A percentile compares a stretch with the other conserved stretches of the same genome.
phyloP scores from a whole-genome alignment of 2,888 invertebrate genomes.

The Bhutanitis thaidina region DNA sequence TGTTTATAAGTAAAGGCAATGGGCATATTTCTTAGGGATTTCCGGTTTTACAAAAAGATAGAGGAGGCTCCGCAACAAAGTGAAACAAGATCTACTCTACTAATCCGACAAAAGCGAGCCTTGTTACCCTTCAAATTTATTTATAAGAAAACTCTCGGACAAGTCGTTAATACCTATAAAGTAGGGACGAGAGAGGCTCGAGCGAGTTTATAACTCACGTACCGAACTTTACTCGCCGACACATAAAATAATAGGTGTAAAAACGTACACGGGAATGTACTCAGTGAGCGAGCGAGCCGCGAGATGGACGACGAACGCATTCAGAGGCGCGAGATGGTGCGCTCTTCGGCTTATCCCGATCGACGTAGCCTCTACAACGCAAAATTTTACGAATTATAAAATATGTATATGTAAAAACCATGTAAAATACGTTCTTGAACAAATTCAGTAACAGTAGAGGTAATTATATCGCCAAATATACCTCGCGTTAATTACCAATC shows the following conservation, averaged over 20 bases:
- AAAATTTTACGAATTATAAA: not conserved
- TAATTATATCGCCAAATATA: conserved; percentile 1
- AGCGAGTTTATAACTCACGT: conserved; percentile 80
- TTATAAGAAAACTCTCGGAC: conserved; percentile 81
- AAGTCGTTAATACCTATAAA: conserved; percentile 81
- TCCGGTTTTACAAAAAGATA: conserved; percentile 64
- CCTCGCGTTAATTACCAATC: conserved; percentile 15
- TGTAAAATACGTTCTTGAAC: not conserved
- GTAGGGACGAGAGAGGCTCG: conserved; percentile 79
- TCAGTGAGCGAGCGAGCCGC: conserved; percentile 71
- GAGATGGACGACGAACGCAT: conserved; percentile 62
- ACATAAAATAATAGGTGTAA: conserved; percentile 81
- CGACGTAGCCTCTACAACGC: conserved; percentile 30
- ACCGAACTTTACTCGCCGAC: conserved; percentile 80
- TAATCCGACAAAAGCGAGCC: conserved; percentile 80
- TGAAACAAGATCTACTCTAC: conserved; percentile 80
- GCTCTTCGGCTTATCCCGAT: conserved; percentile 31
- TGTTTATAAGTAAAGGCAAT: conserved; percentile 36
- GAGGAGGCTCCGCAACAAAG: conserved; percentile 74
- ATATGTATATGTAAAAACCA: not conserved
- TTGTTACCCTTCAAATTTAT: conserved; percentile 81
- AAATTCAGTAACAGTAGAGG: not conserved
- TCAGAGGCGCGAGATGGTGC: conserved; percentile 1
- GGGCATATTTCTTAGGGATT: conserved; percentile 55
- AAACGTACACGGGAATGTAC: conserved; percentile 80